Conservation (phyloP, 2,113 vertebrate species). For the Protomyctophum bolini region DNA sequence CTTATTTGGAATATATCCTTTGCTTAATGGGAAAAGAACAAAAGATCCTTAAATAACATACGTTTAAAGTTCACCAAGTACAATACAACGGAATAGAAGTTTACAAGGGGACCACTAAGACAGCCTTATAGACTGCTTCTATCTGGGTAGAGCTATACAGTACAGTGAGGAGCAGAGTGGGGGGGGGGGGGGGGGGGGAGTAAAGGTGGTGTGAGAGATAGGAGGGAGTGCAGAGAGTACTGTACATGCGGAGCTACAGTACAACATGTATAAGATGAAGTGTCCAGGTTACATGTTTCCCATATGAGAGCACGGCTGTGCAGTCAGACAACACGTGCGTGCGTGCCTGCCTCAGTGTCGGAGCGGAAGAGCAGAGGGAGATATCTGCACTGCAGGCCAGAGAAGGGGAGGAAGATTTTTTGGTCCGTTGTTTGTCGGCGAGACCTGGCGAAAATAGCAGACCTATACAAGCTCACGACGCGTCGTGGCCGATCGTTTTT, state of each 20-base stretch:
- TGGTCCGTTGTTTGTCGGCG: slow-evolving; percentile 10
- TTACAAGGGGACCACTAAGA: slow-evolving; percentile 45
- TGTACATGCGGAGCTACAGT: neutral
- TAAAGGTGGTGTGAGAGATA: slow-evolving; percentile 20
- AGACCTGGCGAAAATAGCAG: neutral
- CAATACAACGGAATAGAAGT: too few relatives aligned
- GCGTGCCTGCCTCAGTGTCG: too few relatives aligned
- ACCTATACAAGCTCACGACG: slow-evolving; percentile 13
- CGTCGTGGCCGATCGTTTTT: neutral
- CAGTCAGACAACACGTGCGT: slow-evolving; percentile 21
- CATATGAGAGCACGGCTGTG: slow-evolving; percentile 41
- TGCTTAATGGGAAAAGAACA: too few relatives aligned
- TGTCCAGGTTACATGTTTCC: slow-evolving; percentile 28
- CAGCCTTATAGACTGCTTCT: slow-evolving; percentile 40
- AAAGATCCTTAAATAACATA: too few relatives aligned
- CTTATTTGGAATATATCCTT: too few relatives aligned
- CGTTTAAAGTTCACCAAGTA: too few relatives aligned
- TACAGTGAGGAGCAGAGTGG: slow-evolving; percentile 7
- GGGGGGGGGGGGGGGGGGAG: neutral
- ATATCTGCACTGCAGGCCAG: too few relatives aligned
- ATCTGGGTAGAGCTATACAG: slow-evolving; percentile 13
- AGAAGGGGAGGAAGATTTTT: neutral
- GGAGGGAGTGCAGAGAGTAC: slow-evolving; percentile 25
- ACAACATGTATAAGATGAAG: slow-evolving; percentile 36
- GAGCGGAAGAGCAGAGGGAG: slow-evolving; percentile 7